Base-by-base conservation (phyloP, 2,888 invertebrate genomes). In the Erannis defoliaria region DNA sequence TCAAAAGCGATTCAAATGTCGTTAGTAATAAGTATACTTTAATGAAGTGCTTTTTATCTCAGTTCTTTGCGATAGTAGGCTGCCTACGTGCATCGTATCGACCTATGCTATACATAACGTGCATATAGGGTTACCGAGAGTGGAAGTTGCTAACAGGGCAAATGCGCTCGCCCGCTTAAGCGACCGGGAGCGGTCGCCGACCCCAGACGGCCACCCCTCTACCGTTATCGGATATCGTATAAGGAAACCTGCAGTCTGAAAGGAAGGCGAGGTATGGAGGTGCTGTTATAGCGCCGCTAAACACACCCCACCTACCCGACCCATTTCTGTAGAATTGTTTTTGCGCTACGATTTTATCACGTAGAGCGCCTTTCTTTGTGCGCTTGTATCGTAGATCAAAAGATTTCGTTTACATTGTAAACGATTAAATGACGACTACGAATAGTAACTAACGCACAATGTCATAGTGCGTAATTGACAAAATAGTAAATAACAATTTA, bases 191-290 rank as follows among this genome's bases (percentile, higher is more conserved):
- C 80, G 89, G 86, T 82, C 89, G 68, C 76, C 82, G 87, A 89
- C 87, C 89, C 76, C 68, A 50, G 67, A 68, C 71, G 77, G 81
- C 80, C 85, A 87, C 82, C 87, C 89, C 85, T 85, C 78, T 72
- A 88, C 92, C 90, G 91, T 90, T 92, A 92, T 84, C 81, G 81
- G 79, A 86, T 77, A 78, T 61, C 56, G 45, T 90, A 84, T 89
- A 90, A 79, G 90, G 90, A 85, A 90, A 89, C 90, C 79, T 73
- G 76, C 81, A 82, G 81, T 77, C 77, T 71, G 75, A 73, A 75
- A 72, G 23, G 23, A 54, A 46, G 31, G 19, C 53, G 42, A 48
- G 42, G 40, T 19, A 19, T 18, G 10, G 16, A 33, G 29, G 53
- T 56, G 23, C 56, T 56, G 46, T 56, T 56, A 62, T 33, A 61